Conservation (phyloP, 2,888 invertebrate species). For the Reticulitermes lucifugus region DNA sequence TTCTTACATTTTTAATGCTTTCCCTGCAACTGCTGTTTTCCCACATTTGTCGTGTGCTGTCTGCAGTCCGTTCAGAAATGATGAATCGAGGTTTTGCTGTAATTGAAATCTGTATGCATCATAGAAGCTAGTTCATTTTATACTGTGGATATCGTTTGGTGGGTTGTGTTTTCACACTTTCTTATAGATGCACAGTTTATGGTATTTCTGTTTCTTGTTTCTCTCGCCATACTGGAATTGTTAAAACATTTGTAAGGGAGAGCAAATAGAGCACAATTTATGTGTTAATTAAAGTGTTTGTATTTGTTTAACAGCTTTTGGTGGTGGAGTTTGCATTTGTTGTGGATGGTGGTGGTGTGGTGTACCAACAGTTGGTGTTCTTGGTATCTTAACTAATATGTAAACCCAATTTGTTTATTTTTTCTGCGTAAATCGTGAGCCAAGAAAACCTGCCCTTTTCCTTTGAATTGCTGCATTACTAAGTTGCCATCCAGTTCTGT, state of each 20-base stretch:
- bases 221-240: background rate
- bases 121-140: background rate
- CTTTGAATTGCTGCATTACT: conserved; percentile 34
- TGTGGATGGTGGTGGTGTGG: background rate
- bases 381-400: background rate
- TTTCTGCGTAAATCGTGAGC: background rate
- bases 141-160: background rate
- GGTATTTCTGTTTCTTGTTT: background rate
- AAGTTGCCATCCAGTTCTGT: conserved; percentile 28
- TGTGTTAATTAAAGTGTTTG: background rate
- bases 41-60: too few relatives aligned
- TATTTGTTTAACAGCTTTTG: background rate
- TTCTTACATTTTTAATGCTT: too few relatives aligned
- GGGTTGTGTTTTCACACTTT: background rate
- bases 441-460: background rate
- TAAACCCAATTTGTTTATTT: background rate
- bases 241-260: background rate
- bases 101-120: background rate
- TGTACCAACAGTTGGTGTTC: background rate
- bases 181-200: background rate
- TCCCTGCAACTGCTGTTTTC: too few relatives aligned
- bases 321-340: background rate
- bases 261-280: background rate
- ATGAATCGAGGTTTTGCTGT: too few relatives aligned
- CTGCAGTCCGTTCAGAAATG: too few relatives aligned